phyloP scores from a whole-genome alignment of 1,140 invertebrate genomes.

The Micrasema longulum region DNA sequence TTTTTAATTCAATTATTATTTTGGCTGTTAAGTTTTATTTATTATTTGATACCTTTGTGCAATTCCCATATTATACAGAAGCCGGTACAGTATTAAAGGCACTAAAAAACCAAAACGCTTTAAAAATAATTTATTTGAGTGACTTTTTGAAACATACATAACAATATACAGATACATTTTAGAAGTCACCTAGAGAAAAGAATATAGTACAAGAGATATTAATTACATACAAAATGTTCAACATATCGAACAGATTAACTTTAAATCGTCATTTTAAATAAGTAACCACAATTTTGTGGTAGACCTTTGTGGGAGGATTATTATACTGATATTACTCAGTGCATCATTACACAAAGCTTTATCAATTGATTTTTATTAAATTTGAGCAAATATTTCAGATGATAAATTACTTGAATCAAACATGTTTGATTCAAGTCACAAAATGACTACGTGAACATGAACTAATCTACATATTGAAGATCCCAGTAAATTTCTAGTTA shows the following conservation, averaged over 20 bases:
- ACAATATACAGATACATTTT: conserved; percentile 25
- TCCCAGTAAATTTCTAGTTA: no score
- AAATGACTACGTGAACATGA: no score
- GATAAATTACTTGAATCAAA: no score
- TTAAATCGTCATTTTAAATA: background rate
- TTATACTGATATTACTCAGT: background rate
- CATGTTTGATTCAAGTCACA: no score
- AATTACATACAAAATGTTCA: conserved; percentile 2
- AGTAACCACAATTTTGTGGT: background rate
- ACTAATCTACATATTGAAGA: no score
- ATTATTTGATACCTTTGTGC: background rate
- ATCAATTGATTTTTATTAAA: background rate
- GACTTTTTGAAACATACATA: conserved; percentile 43
- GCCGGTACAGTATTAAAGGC: background rate
- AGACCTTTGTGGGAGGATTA: background rate
- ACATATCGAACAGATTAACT: background rate
- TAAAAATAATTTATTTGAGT: conserved; percentile 55
- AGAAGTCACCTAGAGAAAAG: background rate
- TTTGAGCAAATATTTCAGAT: background rate
- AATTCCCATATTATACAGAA: background rate
- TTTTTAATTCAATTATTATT: background rate
- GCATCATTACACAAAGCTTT: background rate
- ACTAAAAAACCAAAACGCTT: conserved; percentile 29
- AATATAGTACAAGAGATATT: conserved; percentile 37
- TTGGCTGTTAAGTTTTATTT: background rate